Conservation (phyloP, 2,113 vertebrate species). For the mouse (Mus musculus) region GRCm39 chr15:103129001-103129500, state of each 20-base stretch:
- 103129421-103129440: conserved; percentile 84
- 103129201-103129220: conserved; percentile 31
- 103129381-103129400: conserved; percentile 82
- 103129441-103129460: conserved; percentile 85
- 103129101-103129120: neutral
- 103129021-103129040: neutral
- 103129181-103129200: conserved; percentile 37
- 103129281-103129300: conserved; percentile 80
- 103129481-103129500: conserved; percentile 83
- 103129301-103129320: conserved; percentile 78
- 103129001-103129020: neutral
- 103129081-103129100: too few species aligned
- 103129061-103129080: neutral
- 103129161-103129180: neutral
- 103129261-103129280: conserved; percentile 77
- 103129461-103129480: conserved; percentile 80
- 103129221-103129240: conserved; percentile 54
- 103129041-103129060: neutral
- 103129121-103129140: neutral
- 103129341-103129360: conserved; percentile 81
- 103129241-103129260: conserved; percentile 7
- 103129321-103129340: conserved; percentile 82
- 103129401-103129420: conserved; percentile 83
- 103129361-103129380: conserved; percentile 81
- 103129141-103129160: conserved; percentile 36